phyloP scores from a whole-genome alignment of 2,888 invertebrate genomes.

The Altica lythri region DNA sequence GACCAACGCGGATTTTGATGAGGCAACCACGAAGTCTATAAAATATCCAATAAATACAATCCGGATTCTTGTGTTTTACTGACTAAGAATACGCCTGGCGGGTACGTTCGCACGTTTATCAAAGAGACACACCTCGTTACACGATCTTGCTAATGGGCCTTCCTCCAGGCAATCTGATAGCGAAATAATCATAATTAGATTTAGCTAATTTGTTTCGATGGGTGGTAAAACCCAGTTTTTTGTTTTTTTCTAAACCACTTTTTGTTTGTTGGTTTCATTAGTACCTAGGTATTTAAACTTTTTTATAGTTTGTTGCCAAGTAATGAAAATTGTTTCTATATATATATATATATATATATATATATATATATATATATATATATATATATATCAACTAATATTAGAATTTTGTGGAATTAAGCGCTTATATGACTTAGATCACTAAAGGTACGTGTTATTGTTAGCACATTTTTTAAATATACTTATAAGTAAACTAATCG shows the following conservation, averaged over 20 bases:
- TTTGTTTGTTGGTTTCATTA: neutral
- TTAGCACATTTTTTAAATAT: too few relatives aligned
- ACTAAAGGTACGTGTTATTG: too few relatives aligned
- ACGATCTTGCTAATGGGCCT: slow-evolving; percentile 29
- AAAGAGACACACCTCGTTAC: slow-evolving; percentile 31
- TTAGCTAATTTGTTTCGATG: slow-evolving; percentile 22
- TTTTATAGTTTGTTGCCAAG: too few relatives aligned
- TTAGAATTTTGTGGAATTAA: too few relatives aligned
- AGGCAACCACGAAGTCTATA: slow-evolving; percentile 19
- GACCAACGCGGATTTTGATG: slow-evolving; percentile 16
- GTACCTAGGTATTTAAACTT: too few relatives aligned
- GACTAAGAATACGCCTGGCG: slow-evolving; percentile 21
- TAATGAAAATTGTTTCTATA: too few relatives aligned
- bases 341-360: too few relatives aligned
- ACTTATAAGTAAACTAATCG: too few relatives aligned
- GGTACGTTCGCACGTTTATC: slow-evolving; percentile 34
- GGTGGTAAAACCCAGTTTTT: slow-evolving; percentile 3
- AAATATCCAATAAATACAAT: slow-evolving; percentile 25
- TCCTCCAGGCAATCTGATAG: slow-evolving; percentile 25
- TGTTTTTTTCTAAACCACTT: slow-evolving; percentile 3
- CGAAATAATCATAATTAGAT: slow-evolving; percentile 31
- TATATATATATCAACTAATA: too few relatives aligned
- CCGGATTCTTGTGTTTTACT: slow-evolving; percentile 28
- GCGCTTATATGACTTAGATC: too few relatives aligned
- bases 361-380: too few relatives aligned